A percentile compares a stretch with the other conserved stretches of the same genome.
Evolutionary conservation across 1,140 invertebrate species (phyloP).

Genomic region (Conus betulinus): DNA sequence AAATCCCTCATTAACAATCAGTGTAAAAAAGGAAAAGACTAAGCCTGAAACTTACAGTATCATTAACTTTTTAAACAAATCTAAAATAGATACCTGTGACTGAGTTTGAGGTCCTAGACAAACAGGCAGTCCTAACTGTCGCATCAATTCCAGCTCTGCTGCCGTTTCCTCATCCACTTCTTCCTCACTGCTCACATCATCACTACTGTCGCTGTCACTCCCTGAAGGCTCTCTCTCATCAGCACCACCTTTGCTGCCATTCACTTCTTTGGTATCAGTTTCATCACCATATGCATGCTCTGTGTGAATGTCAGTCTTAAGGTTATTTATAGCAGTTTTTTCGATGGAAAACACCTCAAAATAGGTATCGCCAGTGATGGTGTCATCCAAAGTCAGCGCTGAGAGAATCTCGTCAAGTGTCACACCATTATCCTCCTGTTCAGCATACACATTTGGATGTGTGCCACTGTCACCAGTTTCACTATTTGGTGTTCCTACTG

Average conservation of each 20-base stretch:
- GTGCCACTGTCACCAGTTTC: neutral
- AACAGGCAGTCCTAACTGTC: constrained; percentile 57
- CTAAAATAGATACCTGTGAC: too few relatives aligned
- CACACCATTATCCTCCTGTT: neutral
- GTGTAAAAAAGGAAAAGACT: too few relatives aligned
- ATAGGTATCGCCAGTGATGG: neutral
- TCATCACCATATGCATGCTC: neutral
- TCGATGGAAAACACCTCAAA: neutral
- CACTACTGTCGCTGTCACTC: neutral
- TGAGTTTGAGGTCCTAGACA: constrained; percentile 32
- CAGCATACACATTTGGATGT: neutral
- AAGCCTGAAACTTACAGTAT: too few relatives aligned
- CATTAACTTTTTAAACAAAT: too few relatives aligned
- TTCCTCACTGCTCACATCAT: constrained; percentile 8
- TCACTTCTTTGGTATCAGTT: neutral
- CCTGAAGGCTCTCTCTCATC: neutral
- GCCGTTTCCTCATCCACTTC: neutral
- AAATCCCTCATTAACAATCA: too few relatives aligned
- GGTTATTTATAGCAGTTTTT: neutral
- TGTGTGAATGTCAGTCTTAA: neutral
- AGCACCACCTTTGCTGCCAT: neutral
- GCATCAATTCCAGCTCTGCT: constrained; percentile 57
- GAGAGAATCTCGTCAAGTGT: constrained; percentile 10
- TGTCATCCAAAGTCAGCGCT: neutral
- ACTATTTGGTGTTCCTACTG: neutral